Conservation (phyloP, 1,140 invertebrate species). For the Sarcophaga bullata region DNA sequence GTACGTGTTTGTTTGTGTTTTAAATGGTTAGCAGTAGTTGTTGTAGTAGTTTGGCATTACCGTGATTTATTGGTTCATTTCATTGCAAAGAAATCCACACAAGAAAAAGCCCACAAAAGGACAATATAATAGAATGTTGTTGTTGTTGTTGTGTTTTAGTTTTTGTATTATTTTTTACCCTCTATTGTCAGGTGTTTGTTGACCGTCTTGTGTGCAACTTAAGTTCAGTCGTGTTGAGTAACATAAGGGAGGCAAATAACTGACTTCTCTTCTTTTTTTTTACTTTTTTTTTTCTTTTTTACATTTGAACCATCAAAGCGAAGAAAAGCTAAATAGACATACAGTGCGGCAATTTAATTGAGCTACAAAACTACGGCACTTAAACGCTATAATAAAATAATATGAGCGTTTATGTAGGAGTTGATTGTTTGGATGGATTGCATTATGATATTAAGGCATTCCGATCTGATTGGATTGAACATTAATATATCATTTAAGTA, state of each 20-base stretch:
- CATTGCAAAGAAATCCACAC: background rate
- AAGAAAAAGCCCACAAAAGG: conserved; percentile 13
- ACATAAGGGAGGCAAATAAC: background rate
- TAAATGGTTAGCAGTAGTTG: background rate
- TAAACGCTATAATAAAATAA: background rate
- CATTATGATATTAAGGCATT: too few species aligned
- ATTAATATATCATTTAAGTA: too few species aligned
- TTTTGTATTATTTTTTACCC: background rate
- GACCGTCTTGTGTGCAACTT: background rate
- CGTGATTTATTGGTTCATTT: conserved; percentile 10
- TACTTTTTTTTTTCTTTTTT: background rate
- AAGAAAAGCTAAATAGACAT: too few species aligned
- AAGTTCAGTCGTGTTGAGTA: background rate
- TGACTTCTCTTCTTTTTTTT: background rate
- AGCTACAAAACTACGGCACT: background rate
- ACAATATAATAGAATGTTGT: conserved; percentile 11
- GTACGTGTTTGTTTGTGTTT: background rate
- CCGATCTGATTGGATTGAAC: too few species aligned
- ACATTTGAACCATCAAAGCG: background rate
- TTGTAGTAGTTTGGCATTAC: conserved; percentile 10
- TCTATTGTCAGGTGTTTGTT: background rate
- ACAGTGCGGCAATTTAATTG: background rate
- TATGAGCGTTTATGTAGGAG: background rate
- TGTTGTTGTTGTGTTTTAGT: background rate
- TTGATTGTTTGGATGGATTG: too few species aligned